Evolutionary conservation across 2,797 vertebrate species (phyloP).

Genomic region (Mus spretus): DNA sequence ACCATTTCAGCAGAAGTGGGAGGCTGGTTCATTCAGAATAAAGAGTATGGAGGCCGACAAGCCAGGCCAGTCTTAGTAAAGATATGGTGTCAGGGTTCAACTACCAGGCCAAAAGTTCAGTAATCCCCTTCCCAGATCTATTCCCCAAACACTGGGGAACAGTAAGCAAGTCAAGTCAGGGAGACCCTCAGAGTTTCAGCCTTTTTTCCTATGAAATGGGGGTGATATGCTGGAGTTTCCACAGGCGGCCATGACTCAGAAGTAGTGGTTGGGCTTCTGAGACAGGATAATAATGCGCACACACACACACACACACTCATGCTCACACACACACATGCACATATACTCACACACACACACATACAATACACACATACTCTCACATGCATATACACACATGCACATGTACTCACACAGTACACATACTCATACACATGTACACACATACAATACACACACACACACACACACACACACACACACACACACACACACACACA

Average conservation of each 20-base stretch:
- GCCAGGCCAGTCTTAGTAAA: background rate
- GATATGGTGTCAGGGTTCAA: background rate
- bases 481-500: background rate
- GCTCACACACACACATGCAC: background rate
- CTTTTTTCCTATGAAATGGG: conserved; percentile 44
- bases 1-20: conserved; percentile 7
- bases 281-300: background rate
- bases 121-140: fast-evolving
- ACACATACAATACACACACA: background rate
- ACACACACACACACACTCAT: background rate
- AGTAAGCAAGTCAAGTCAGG: background rate
- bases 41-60: background rate
- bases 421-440: background rate
- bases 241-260: conserved; percentile 12
- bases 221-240: background rate
- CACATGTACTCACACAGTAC: background rate
- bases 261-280: background rate
- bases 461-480: background rate
- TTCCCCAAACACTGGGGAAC: conserved; percentile 16
- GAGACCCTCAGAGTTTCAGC: background rate
- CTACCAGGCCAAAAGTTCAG: background rate
- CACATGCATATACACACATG: background rate
- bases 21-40: background rate
- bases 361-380: background rate
- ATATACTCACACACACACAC: background rate